Conservation (phyloP, 2,797 vertebrate genomes). For the Syngnathus rostellatus region DNA sequence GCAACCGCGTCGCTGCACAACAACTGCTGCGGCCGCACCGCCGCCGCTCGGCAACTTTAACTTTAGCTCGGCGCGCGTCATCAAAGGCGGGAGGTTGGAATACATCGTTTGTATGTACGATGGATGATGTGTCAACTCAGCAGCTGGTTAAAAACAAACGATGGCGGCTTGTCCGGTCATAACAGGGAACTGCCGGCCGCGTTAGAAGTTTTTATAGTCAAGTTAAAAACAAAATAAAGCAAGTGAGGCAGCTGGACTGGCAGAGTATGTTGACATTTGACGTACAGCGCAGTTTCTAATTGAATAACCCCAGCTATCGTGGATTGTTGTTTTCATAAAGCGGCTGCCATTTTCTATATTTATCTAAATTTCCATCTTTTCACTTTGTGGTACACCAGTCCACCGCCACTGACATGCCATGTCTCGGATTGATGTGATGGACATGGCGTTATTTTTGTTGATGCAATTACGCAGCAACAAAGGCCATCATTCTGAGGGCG, state of each 20-base stretch:
- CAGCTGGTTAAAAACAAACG: conserved; percentile 2
- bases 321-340: neutral
- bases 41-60: neutral
- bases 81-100: neutral
- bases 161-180: neutral
- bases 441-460: conserved; percentile 2
- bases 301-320: neutral
- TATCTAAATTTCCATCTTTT: neutral
- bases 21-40: neutral
- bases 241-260: neutral
- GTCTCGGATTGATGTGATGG: neutral
- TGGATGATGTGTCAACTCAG: neutral
- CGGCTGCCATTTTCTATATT: neutral
- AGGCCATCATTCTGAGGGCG: neutral
- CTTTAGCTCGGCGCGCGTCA: neutral
- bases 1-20: neutral
- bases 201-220: neutral
- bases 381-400: neutral
- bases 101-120: neutral
- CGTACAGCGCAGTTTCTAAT: neutral
- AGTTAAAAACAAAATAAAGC: neutral
- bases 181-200: neutral
- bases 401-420: neutral
- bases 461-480: conserved; percentile 1
- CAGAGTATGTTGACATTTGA: neutral